Evolutionary conservation across 2,888 invertebrate species (phyloP).

Genomic region (Agonopterix heracliana): DNA sequence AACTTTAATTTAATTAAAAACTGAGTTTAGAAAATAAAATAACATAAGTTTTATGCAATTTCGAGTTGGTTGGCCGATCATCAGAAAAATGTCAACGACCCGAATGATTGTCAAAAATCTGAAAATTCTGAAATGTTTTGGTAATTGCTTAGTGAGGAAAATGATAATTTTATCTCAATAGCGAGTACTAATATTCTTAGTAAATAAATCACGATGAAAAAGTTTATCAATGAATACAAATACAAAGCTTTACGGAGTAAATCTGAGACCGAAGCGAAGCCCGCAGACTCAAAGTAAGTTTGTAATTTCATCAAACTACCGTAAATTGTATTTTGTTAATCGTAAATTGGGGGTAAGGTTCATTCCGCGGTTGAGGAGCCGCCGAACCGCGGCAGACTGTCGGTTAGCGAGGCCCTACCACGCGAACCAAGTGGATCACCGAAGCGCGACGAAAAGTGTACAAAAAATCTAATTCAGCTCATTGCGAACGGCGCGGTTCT

Average conservation of each 20-base stretch:
- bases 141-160: too few species aligned
- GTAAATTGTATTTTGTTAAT: slow-evolving; percentile 12
- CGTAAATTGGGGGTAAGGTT: slow-evolving; percentile 11
- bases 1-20: too few species aligned
- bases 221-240: slow-evolving; percentile 64
- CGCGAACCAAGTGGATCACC: slow-evolving; percentile 19
- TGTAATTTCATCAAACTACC: slow-evolving; percentile 28
- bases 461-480: slow-evolving; percentile 73
- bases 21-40: too few species aligned
- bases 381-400: slow-evolving; percentile 31
- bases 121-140: too few species aligned
- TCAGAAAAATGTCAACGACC: slow-evolving; percentile 3
- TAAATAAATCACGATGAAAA: slow-evolving; percentile 44
- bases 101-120: not conserved
- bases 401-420: slow-evolving; percentile 39
- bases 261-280: slow-evolving; percentile 38
- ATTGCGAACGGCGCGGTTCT: slow-evolving; percentile 69
- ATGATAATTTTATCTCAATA: too few species aligned
- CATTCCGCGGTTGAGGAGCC: slow-evolving; percentile 30
- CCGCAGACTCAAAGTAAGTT: slow-evolving; percentile 34
- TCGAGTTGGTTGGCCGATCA: too few species aligned
- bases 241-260: slow-evolving; percentile 50
- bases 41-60: too few species aligned
- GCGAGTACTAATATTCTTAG: too few species aligned
- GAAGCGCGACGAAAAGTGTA: slow-evolving; percentile 74